These are phyloP conservation scores for Conistra vaccinii DNA, from an alignment of 2,888 invertebrate genomes.

Conservation along the genomic window DNA sequence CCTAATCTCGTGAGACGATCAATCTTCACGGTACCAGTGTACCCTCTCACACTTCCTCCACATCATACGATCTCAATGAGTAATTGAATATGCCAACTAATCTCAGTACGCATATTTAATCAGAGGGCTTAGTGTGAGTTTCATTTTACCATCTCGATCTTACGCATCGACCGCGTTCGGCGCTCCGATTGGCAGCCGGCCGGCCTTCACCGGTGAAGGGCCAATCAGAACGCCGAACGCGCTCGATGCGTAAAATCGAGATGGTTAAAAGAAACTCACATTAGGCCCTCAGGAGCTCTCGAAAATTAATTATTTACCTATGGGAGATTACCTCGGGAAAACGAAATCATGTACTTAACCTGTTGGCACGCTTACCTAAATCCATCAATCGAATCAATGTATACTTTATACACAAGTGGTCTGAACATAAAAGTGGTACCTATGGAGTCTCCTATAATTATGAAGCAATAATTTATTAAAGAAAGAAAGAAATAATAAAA, in stretches of 20 bases:
- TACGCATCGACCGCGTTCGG: too few species aligned
- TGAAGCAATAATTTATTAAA: neutral
- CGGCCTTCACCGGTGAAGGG: too few species aligned
- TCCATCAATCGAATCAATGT: neutral
- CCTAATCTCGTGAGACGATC: slow-evolving; percentile 21
- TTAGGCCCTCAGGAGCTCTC: too few species aligned
- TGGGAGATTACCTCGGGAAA: neutral
- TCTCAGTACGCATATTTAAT: slow-evolving; percentile 36
- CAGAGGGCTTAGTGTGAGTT: too few species aligned
- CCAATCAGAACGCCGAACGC: too few species aligned
- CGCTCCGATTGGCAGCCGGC: too few species aligned
- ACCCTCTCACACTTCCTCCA: slow-evolving; percentile 8
- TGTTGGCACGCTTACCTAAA: neutral
- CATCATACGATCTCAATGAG: slow-evolving; percentile 8
- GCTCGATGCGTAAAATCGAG: too few species aligned
- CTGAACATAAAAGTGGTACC: neutral
- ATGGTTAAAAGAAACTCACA: too few species aligned
- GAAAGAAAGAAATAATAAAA: too few species aligned
- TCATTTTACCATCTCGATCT: too few species aligned
- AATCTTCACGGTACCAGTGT: slow-evolving; percentile 27
- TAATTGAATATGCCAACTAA: slow-evolving; percentile 43
- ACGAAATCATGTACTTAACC: neutral
- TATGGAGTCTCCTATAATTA: neutral
- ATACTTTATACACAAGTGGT: too few species aligned
- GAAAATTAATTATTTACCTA: slow-evolving; percentile 28